phyloP scores from a whole-genome alignment of 2,888 invertebrate species.

The Mamestra brassicae region DNA sequence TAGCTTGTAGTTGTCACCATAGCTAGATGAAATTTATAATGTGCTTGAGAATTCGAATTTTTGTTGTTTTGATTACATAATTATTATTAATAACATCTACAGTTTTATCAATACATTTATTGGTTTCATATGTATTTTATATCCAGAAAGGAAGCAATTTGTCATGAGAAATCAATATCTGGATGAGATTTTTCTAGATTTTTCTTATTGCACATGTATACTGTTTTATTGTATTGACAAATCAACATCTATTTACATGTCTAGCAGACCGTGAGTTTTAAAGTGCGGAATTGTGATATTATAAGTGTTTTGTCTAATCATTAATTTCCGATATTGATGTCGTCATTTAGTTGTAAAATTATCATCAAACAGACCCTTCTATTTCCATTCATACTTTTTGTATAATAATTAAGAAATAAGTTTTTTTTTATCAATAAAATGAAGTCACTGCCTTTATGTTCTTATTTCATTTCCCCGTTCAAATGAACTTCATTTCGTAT shows the following conservation, averaged over 20 bases:
- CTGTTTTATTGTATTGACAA: not conserved
- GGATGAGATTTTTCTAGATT: not conserved
- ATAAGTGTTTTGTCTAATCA: constrained; percentile 77
- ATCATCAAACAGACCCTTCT: constrained; percentile 67
- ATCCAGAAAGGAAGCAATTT: not conserved
- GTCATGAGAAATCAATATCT: not conserved
- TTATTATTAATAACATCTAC: not conserved
- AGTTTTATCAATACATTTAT: constrained; percentile 5
- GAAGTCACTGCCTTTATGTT: constrained; percentile 55
- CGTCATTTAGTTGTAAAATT: constrained; percentile 69
- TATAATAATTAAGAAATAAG: constrained; percentile 64
- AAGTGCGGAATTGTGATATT: constrained; percentile 83
- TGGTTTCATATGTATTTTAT: constrained; percentile 11
- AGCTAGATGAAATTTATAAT: constrained; percentile 1
- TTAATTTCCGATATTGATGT: constrained; percentile 70
- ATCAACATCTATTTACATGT: not conserved
- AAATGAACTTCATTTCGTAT: not conserved
- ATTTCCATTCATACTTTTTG: constrained; percentile 73
- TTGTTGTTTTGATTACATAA: not conserved
- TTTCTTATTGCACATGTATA: not conserved
- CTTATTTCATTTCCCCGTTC: constrained; percentile 11
- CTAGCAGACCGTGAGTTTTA: constrained; percentile 20
- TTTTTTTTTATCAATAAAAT: constrained; percentile 66
- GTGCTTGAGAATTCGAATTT: not conserved
- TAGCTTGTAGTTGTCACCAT: not conserved